A percentile compares a stretch with the other conserved stretches of the same genome.
phyloP scores from a whole-genome alignment of 1,140 invertebrate genomes.

The Saccostrea cuccullata region DNA sequence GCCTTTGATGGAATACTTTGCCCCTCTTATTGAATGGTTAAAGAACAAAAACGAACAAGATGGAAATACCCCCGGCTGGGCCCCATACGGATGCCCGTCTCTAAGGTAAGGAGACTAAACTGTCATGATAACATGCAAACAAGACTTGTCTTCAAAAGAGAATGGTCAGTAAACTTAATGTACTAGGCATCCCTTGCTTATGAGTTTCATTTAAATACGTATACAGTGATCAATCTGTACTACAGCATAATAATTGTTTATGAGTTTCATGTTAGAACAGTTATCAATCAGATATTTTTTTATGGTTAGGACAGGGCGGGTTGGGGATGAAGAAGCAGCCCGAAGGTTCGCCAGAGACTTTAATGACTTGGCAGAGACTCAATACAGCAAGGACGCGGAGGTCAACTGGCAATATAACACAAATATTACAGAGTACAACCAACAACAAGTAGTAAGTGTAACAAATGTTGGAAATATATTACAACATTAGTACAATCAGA shows the following conservation, averaged over 20 bases:
- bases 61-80: background rate
- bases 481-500: too few species aligned
- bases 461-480: background rate
- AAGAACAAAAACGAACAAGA: conserved; percentile 83
- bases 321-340: conserved; percentile 46
- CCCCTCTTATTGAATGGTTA: conserved; percentile 88
- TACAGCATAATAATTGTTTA: too few species aligned
- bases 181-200: too few species aligned
- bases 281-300: too few species aligned
- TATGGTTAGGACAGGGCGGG: conserved; percentile 36
- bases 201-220: too few species aligned
- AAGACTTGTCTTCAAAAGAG: too few species aligned
- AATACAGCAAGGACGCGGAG: conserved; percentile 36
- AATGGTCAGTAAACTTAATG: too few species aligned
- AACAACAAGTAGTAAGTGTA: conserved; percentile 56
- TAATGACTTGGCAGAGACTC: conserved; percentile 50
- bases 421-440: conserved; percentile 70
- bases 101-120: background rate
- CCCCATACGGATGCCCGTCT: background rate
- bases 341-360: conserved; percentile 46
- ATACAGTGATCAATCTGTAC: too few species aligned
- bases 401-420: conserved; percentile 65
- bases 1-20: conserved; percentile 81
- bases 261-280: too few species aligned
- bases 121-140: background rate